Percentiles rank a stretch among this genome's conserved stretches.
phyloP scores from a whole-genome alignment of 2,888 invertebrate species.

The Tetragonula carbonaria region DNA sequence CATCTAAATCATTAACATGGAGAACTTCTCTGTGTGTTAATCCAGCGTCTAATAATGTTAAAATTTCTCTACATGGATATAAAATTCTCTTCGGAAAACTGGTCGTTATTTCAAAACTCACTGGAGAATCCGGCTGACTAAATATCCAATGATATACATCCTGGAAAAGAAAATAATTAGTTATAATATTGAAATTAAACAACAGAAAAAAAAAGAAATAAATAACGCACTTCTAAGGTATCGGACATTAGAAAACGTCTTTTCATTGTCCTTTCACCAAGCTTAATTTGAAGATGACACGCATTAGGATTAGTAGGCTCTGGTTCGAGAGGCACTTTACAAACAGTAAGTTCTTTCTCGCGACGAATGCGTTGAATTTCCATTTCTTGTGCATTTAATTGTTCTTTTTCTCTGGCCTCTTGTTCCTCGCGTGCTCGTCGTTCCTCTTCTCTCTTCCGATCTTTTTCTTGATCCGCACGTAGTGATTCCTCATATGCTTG shows the following conservation, averaged over 20 bases:
- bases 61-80: constrained; percentile 85
- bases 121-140: constrained; percentile 96
- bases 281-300: constrained; percentile 94
- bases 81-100: constrained; percentile 96
- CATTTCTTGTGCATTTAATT: constrained; percentile 85
- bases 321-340: constrained; percentile 91
- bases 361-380: constrained; percentile 87
- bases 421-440: constrained; percentile 85
- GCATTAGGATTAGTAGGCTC: constrained; percentile 88
- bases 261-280: constrained; percentile 95
- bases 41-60: constrained; percentile 91
- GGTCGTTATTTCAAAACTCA: constrained; percentile 97
- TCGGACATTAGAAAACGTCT: constrained; percentile 92
- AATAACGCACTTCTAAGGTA: constrained; percentile 89
- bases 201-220: neutral
- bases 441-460: constrained; percentile 88
- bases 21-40: constrained; percentile 95
- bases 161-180: constrained; percentile 85
- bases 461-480: constrained; percentile 97
- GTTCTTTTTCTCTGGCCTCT: constrained; percentile 85
- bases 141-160: constrained; percentile 97
- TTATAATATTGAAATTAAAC: neutral
- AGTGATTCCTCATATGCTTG: constrained; percentile 96
- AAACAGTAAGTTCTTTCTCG: constrained; percentile 88
- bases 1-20: constrained; percentile 97